phyloP scores from a whole-genome alignment of 30 jellyfish, hydroid and myxozoan species.

The Hydra vulgaris region DNA sequence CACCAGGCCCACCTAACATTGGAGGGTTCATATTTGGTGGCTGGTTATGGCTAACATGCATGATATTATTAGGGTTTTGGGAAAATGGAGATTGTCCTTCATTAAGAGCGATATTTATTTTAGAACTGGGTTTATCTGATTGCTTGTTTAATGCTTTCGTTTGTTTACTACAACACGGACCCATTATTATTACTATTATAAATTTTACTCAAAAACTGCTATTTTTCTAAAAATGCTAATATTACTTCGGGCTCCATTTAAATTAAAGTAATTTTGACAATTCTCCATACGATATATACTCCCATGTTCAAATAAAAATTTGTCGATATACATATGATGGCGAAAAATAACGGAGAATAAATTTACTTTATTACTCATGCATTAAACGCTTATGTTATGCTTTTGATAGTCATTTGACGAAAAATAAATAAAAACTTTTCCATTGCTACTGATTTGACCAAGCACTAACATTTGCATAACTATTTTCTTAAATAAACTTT shows the following conservation, averaged over 20 bases:
- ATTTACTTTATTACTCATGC: neutral
- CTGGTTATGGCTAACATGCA: neutral
- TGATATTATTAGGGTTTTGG: neutral
- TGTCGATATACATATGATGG: neutral
- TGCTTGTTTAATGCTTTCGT: neutral
- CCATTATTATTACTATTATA: neutral
- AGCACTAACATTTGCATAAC: too few species aligned
- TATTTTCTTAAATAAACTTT: too few species aligned
- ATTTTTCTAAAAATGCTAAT: neutral
- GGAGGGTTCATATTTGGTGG: constrained; percentile 1
- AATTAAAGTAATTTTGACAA: neutral
- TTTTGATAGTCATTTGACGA: neutral
- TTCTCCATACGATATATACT: neutral
- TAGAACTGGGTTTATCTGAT: neutral
- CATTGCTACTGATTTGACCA: too few species aligned
- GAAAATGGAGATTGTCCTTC: neutral
- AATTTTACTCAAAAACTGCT: neutral
- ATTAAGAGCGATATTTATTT: too few species aligned
- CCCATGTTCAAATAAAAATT: neutral
- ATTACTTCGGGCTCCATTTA: neutral
- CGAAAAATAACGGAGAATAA: neutral
- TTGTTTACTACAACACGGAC: neutral
- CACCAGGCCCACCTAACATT: constrained; percentile 13
- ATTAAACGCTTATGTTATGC: neutral
- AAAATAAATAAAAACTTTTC: too few species aligned